Evolutionary conservation across 2,888 invertebrate species (phyloP).

Genomic region (Thysanoteuthis rhombus): DNA sequence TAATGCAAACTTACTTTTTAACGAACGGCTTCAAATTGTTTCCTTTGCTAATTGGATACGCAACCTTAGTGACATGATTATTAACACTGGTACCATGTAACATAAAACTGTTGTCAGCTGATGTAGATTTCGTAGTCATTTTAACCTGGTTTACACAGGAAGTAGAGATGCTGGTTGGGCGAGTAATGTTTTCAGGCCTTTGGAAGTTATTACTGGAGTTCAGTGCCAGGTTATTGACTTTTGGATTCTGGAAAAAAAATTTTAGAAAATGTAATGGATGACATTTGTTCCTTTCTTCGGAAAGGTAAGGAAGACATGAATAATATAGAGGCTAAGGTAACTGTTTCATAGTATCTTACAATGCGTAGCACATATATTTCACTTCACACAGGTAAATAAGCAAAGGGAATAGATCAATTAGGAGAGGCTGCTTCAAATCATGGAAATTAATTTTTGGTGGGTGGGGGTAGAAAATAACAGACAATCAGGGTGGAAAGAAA

Average conservation of each 20-base stretch:
- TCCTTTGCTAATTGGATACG: neutral
- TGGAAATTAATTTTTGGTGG: too few relatives aligned
- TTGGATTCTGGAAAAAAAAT: neutral
- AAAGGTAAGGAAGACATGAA: too few relatives aligned
- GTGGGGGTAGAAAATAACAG: too few relatives aligned
- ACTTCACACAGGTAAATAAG: too few relatives aligned
- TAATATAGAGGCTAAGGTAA: too few relatives aligned
- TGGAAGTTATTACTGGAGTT: neutral
- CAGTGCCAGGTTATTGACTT: neutral
- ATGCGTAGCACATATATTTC: too few relatives aligned
- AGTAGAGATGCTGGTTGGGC: constrained; percentile 17
- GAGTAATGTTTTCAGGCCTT: neutral
- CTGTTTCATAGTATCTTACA: too few relatives aligned
- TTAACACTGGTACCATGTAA: neutral
- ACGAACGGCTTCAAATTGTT: neutral
- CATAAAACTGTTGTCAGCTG: neutral
- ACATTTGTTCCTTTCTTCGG: too few relatives aligned
- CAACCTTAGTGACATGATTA: neutral
- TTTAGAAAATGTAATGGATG: too few relatives aligned
- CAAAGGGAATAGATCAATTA: too few relatives aligned
- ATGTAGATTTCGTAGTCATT: neutral
- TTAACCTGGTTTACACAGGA: neutral
- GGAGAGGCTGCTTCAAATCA: too few relatives aligned
- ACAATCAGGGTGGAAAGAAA: too few relatives aligned
- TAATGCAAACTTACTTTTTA: neutral